Evolutionary conservation across 35 echinoderm and acorn worm genomes (phyloP).

Genomic region (Ophiothrix spiculata): DNA sequence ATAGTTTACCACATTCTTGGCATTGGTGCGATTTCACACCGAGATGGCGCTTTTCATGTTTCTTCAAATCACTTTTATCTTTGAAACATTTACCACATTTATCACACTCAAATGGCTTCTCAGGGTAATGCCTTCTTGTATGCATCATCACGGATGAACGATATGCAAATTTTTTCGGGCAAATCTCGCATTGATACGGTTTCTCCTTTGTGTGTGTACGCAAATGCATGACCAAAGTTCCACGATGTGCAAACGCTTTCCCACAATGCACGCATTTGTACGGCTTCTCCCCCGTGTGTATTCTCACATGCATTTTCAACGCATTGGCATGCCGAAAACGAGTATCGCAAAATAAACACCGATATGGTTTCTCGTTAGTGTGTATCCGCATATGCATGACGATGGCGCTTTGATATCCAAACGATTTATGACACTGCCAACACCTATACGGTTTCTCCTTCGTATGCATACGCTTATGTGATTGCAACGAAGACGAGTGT

Average conservation of each 20-base stretch:
- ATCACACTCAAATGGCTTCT: constrained; percentile 27
- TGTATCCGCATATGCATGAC: constrained; percentile 18
- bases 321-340: not conserved
- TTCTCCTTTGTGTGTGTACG: constrained; percentile 36
- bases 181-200: constrained; percentile 26
- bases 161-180: not conserved
- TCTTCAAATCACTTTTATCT: constrained; percentile 22
- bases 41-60: constrained; percentile 3
- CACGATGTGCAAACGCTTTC: constrained; percentile 23
- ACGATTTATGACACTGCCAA: constrained; percentile 19
- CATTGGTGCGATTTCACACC: constrained; percentile 8
- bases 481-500: not conserved
- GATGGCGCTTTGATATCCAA: not conserved
- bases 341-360: constrained; percentile 16
- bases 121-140: constrained; percentile 10
- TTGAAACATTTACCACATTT: constrained; percentile 22
- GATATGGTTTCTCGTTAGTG: constrained; percentile 14
- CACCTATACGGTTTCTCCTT: constrained; percentile 39
- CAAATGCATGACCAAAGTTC: constrained; percentile 4
- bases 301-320: not conserved
- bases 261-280: constrained; percentile 24
- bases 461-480: constrained; percentile 33
- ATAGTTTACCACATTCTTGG: not conserved
- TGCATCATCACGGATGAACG: constrained; percentile 4
- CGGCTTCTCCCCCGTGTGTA: constrained; percentile 28